Percentiles rank a stretch among this genome's conserved stretches.
Evolutionary conservation across 1,140 invertebrate species (phyloP).

Genomic region (Wiebesia pumilae): DNA sequence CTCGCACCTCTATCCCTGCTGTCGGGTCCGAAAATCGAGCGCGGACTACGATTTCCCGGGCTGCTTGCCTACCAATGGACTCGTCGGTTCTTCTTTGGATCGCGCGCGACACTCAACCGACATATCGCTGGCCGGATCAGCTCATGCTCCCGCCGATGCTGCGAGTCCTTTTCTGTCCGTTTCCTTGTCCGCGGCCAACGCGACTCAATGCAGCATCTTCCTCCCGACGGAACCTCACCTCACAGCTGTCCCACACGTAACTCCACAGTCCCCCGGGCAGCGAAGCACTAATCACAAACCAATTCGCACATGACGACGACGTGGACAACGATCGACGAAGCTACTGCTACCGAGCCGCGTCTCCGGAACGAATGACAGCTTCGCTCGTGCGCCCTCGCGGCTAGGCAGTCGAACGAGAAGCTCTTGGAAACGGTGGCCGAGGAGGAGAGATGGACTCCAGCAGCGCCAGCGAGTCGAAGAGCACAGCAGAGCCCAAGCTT

Average conservation of each 20-base stretch:
- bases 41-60: neutral
- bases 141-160: neutral
- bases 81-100: neutral
- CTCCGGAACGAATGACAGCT: neutral
- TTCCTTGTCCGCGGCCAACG: neutral
- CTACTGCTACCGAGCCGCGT: neutral
- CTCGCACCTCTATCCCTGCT: no score
- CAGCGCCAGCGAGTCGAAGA: neutral
- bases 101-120: neutral
- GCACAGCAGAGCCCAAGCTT: constrained; percentile 24
- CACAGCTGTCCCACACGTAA: constrained; percentile 25
- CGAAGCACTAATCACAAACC: constrained; percentile 29
- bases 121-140: constrained; percentile 9
- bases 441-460: neutral
- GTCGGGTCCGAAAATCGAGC: no score
- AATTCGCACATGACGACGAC: neutral
- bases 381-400: neutral
- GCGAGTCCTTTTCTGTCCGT: neutral
- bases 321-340: neutral
- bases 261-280: constrained; percentile 10
- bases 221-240: no score
- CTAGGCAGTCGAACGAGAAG: neutral
- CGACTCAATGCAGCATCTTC: neutral
- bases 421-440: neutral
- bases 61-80: neutral